These are phyloP conservation scores for Amphiprion clarkii DNA, from an alignment of 2,797 vertebrate genomes.

Conservation along the genomic window DNA sequence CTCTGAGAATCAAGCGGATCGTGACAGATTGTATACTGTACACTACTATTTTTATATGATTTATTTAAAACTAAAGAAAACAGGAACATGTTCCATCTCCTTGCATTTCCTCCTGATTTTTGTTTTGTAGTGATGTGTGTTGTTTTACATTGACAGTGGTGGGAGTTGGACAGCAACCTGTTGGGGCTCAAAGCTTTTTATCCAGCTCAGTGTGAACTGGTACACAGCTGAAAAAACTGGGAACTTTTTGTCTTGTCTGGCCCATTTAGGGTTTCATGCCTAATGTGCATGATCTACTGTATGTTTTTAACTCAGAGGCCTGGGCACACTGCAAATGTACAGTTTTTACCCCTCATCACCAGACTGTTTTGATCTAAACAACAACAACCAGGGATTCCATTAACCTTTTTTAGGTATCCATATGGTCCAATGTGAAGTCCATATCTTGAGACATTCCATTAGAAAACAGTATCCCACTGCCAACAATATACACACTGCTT, in stretches of 20 bases:
- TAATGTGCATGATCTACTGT: constrained; percentile 34
- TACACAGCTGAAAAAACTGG: constrained; percentile 12
- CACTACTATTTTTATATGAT: constrained; percentile 77
- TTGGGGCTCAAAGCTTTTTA: constrained; percentile 40
- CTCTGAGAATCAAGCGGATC: constrained; percentile 52
- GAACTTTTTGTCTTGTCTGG: constrained; percentile 25
- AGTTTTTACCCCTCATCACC: constrained; percentile 49
- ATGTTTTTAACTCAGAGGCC: constrained; percentile 34
- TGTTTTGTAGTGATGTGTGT: constrained; percentile 51
- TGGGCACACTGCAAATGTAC: constrained; percentile 56
- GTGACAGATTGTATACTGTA: constrained; percentile 59
- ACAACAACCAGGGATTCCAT: constrained; percentile 49
- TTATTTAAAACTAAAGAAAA: constrained; percentile 58
- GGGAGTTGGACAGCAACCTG: constrained; percentile 29
- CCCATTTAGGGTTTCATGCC: constrained; percentile 47
- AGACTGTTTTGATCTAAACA: constrained; percentile 62
- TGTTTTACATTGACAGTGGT: constrained; percentile 17
- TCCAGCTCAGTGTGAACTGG: constrained; percentile 31
- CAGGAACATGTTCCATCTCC: constrained; percentile 36
- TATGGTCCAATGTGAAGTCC: constrained; percentile 25
- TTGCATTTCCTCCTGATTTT: constrained; percentile 39
- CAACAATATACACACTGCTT: constrained; percentile 48
- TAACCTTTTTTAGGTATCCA: constrained; percentile 20
- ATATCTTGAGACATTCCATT: constrained; percentile 67
- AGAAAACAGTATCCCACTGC: constrained; percentile 69